A percentile compares a stretch with the other conserved stretches of the same genome.
Evolutionary conservation across 1,140 invertebrate species (phyloP).

Genomic region (Calliopsis andreniformis): DNA sequence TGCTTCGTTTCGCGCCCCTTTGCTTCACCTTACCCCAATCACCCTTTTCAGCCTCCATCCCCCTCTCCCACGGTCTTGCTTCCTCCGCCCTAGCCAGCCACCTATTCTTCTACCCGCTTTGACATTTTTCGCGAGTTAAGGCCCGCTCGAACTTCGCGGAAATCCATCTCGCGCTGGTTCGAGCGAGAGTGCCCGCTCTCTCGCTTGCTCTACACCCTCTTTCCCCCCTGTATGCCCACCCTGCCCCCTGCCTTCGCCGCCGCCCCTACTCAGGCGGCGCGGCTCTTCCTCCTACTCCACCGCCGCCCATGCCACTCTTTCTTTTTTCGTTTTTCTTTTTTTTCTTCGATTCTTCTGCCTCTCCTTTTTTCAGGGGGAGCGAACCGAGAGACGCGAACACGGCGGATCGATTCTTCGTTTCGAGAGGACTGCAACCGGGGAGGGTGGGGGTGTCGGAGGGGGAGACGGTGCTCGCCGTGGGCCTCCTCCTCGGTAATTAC

Average conservation of each 20-base stretch:
- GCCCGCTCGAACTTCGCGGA: conserved; percentile 67
- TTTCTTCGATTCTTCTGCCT: conserved; percentile 66
- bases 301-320: conserved; percentile 7
- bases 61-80: not conserved
- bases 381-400: conserved; percentile 49
- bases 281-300: conserved; percentile 32
- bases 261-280: not conserved
- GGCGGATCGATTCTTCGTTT: conserved; percentile 72
- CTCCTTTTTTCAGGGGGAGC: conserved; percentile 62
- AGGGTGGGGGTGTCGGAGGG: conserved; percentile 8
- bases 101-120: conserved; percentile 71
- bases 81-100: not conserved
- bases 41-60: conserved; percentile 13
- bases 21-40: conserved; percentile 31
- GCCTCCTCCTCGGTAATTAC: conserved; percentile 49
- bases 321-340: conserved; percentile 46
- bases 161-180: conserved; percentile 69
- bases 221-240: not conserved
- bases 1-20: conserved; percentile 47
- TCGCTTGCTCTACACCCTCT: conserved; percentile 29
- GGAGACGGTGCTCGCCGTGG: conserved; percentile 5
- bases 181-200: conserved; percentile 43
- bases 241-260: not conserved
- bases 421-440: conserved; percentile 54
- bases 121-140: conserved; percentile 74